phyloP scores from a whole-genome alignment of 37 sponge, comb jelly and placozoan genomes.

The Ephydatia muelleri region DNA sequence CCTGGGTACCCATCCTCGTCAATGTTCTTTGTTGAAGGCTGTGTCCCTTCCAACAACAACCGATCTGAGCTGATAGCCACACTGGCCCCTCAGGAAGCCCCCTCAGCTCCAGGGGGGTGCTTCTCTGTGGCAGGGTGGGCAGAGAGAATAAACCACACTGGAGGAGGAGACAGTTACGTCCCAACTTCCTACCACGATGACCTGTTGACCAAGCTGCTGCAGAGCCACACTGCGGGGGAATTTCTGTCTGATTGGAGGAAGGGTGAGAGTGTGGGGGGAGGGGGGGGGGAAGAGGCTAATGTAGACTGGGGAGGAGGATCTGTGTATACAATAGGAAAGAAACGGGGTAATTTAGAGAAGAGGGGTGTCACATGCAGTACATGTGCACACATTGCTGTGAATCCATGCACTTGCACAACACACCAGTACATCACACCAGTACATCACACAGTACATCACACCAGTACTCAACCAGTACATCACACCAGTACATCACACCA shows the following conservation, averaged over 20 bases:
- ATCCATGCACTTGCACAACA: no score
- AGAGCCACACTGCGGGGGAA: conserved; percentile 68
- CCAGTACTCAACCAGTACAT: no score
- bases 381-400: no score
- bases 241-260: conserved; percentile 77
- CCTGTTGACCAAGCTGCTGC: conserved; percentile 62
- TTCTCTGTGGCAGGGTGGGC: neutral
- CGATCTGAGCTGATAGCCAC: neutral
- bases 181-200: conserved; percentile 20
- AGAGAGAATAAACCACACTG: neutral
- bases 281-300: neutral
- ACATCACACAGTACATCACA: no score
- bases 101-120: neutral
- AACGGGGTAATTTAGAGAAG: no score
- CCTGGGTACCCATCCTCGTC: neutral
- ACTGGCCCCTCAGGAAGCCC: neutral
- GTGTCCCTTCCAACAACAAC: neutral
- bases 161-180: conserved; percentile 18
- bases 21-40: neutral
- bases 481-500: no score
- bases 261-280: conserved; percentile 38
- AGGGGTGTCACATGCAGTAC: no score
- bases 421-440: no score
- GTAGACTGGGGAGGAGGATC: neutral
- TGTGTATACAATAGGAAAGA: neutral